Percentiles rank a stretch among this genome's conserved stretches.
These are phyloP conservation scores for Coracopsis vasa DNA, from an alignment of 2,113 vertebrate species.

Conservation along the genomic window DNA sequence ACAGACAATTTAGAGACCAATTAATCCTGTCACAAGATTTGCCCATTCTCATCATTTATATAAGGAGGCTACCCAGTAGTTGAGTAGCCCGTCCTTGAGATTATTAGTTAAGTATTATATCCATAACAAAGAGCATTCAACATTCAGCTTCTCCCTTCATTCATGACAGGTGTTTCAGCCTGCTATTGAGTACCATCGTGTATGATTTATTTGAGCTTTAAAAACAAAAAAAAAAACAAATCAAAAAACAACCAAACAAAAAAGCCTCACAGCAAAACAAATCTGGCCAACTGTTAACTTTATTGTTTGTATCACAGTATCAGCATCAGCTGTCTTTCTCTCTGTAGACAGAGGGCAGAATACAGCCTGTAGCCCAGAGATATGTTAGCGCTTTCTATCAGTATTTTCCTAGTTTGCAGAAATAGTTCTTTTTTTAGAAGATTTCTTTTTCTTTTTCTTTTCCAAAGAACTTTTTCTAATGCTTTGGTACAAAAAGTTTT, in stretches of 20 bases:
- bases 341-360: background rate
- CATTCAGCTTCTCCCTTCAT: background rate
- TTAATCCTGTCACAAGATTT: background rate
- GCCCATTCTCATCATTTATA: background rate
- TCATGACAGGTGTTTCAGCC: background rate
- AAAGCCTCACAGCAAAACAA: background rate
- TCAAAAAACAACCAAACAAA: background rate
- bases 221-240: background rate
- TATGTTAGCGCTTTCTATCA: background rate
- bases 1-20: background rate
- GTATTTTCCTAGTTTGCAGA: background rate
- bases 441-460: too few relatives aligned
- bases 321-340: background rate
- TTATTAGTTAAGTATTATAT: background rate
- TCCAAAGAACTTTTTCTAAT: background rate
- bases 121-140: background rate
- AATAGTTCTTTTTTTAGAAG: background rate
- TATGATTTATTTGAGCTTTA: background rate
- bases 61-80: background rate
- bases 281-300: background rate
- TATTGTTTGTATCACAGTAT: background rate
- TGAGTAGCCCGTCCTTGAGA: background rate
- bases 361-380: background rate
- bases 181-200: background rate
- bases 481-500: background rate